Evolutionary conservation across 2,797 vertebrate species (phyloP).

Genomic region (Sciurus carolinensis): DNA sequence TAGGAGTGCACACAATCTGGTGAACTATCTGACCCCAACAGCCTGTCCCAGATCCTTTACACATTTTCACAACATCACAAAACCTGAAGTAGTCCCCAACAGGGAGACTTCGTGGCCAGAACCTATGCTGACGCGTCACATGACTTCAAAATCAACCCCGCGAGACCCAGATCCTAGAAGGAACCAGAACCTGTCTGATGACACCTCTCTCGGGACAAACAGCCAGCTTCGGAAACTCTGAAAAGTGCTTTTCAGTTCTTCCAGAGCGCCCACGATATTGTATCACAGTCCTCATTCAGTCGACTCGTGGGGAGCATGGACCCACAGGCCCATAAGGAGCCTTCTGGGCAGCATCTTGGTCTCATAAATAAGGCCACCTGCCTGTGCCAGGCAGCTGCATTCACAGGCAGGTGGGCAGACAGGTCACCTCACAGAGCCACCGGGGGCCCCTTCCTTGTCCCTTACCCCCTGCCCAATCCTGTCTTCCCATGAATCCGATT

Average conservation of each 20-base stretch:
- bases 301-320: background rate
- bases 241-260: background rate
- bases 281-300: rapidly evolving
- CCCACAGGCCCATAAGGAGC: background rate
- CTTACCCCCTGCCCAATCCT: background rate
- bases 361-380: background rate
- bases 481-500: background rate
- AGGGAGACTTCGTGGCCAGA: rapidly evolving
- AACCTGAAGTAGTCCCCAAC: background rate
- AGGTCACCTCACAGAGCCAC: background rate
- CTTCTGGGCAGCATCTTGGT: background rate
- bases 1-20: background rate
- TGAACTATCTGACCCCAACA: rapidly evolving
- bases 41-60: background rate
- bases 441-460: background rate
- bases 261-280: background rate
- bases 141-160: background rate
- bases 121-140: rapidly evolving
- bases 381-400: rapidly evolving
- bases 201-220: rapidly evolving
- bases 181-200: rapidly evolving
- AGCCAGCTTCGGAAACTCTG: too few species aligned
- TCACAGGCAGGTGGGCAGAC: background rate
- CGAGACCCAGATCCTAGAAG: rapidly evolving
- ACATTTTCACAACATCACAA: background rate